Percentiles rank a stretch among this genome's conserved stretches.
These are phyloP conservation scores for Hypotaenidia okinawae DNA, from an alignment of 2,797 vertebrate genomes.

Conservation along the genomic window DNA sequence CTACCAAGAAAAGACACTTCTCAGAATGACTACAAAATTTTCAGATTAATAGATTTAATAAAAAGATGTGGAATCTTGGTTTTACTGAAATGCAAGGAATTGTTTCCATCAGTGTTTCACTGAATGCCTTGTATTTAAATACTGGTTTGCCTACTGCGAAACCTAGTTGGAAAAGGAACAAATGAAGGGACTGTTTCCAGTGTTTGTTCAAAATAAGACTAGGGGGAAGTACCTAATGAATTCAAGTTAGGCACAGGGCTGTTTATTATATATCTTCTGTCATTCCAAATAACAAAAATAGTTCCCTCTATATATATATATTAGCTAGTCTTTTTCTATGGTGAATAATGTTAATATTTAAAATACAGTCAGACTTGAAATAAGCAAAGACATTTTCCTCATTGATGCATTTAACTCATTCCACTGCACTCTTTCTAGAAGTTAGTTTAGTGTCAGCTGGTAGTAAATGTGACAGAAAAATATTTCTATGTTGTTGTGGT, in stretches of 20 bases:
- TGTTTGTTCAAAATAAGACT: not conserved
- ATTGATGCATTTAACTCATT: not conserved
- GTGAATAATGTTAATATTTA: not conserved
- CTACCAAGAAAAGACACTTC: not conserved
- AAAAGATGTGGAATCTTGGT: not conserved
- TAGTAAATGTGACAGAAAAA: constrained; percentile 32
- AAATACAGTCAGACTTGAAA: not conserved
- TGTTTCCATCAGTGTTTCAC: not conserved
- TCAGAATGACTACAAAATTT: not conserved
- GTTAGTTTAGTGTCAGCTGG: not conserved
- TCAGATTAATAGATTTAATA: not conserved
- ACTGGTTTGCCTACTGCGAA: not conserved
- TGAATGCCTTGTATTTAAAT: not conserved
- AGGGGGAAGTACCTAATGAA: not conserved
- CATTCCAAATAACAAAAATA: not conserved
- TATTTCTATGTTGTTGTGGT: not conserved
- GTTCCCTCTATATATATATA: not conserved
- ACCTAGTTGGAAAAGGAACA: not conserved
- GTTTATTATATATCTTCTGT: not conserved
- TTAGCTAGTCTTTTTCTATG: not conserved
- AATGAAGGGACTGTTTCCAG: not conserved
- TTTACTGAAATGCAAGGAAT: not conserved
- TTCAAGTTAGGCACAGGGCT: not conserved
- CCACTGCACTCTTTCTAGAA: not conserved
- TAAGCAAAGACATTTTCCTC: not conserved